Evolutionary conservation across 1,140 invertebrate species (phyloP).

Genomic region (Drosophila arizonae): DNA sequence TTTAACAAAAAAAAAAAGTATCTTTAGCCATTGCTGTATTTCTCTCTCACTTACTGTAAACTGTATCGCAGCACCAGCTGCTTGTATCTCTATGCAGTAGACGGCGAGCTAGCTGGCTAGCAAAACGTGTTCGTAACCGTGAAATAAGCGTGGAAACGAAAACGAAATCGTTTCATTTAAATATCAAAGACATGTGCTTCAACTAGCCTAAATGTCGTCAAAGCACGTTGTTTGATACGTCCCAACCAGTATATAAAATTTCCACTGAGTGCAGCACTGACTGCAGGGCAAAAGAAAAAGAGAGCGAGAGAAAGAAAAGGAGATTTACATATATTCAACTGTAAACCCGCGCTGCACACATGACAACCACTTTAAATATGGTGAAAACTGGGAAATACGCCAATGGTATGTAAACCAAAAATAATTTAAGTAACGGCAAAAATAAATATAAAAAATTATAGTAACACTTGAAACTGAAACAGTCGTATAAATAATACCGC

Average conservation of each 20-base stretch:
- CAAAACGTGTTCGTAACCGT: conserved; percentile 32
- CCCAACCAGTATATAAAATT: conserved; percentile 25
- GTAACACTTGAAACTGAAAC: not conserved
- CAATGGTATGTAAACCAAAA: conserved; percentile 59
- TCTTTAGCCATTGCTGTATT: conserved; percentile 24
- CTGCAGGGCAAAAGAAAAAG: conserved; percentile 5
- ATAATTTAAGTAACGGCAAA: not conserved
- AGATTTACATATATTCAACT: not conserved
- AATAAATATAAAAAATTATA: not conserved
- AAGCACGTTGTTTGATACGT: conserved; percentile 62
- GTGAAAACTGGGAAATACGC: conserved; percentile 76
- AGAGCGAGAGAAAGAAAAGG: conserved; percentile 1
- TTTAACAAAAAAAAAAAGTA: conserved; percentile 12
- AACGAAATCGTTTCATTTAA: conserved; percentile 1
- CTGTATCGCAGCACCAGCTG: conserved; percentile 12
- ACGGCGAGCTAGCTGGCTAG: not conserved
- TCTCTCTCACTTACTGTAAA: not conserved
- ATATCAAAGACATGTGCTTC: conserved; percentile 53
- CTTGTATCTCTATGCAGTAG: not conserved
- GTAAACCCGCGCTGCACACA: conserved; percentile 64
- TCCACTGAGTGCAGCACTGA: conserved; percentile 47
- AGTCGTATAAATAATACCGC: not conserved
- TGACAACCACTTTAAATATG: conserved; percentile 73
- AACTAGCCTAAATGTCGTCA: conserved; percentile 62
- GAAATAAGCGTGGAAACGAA: not conserved